Percentiles rank a stretch among this genome's conserved stretches.
Evolutionary conservation across 2,797 vertebrate genomes (phyloP).

Genomic region (Myoxocephalus aenaeus): DNA sequence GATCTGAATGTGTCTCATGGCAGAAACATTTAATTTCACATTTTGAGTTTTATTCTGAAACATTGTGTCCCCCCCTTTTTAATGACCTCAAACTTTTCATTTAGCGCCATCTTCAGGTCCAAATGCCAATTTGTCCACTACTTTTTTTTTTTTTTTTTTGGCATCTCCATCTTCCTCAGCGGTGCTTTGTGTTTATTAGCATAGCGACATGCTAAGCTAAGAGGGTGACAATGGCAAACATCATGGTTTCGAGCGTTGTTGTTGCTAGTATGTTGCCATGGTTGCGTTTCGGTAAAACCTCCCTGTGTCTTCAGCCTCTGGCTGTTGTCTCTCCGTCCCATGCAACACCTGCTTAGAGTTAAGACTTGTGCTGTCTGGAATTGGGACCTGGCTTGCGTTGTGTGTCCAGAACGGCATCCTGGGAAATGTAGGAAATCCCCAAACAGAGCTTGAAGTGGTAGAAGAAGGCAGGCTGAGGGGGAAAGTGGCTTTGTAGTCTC

Average conservation of each 20-base stretch:
- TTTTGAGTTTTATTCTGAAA: too few species aligned
- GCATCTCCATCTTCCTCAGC: background rate
- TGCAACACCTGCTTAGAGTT: slow-evolving; percentile 5
- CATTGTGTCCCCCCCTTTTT: too few species aligned
- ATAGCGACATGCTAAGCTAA: background rate
- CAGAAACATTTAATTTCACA: background rate
- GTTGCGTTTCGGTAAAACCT: background rate
- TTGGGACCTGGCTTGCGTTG: background rate
- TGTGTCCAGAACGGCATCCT: background rate
- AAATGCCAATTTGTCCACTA: background rate
- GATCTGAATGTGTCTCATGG: background rate
- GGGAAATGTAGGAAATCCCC: slow-evolving; percentile 1
- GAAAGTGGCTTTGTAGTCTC: background rate
- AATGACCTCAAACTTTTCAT: background rate
- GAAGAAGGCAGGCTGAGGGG: too few species aligned
- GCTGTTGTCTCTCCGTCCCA: background rate
- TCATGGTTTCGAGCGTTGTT: background rate
- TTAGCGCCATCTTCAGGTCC: background rate
- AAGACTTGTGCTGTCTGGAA: background rate
- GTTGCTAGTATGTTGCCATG: background rate
- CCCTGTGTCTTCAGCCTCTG: background rate
- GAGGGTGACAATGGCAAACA: background rate
- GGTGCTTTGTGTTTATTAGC: background rate
- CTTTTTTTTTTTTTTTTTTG: background rate
- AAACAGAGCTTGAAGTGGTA: background rate